phyloP scores from a whole-genome alignment of 2,113 vertebrate genomes.

The Rhinopomastus cyanomelas region DNA sequence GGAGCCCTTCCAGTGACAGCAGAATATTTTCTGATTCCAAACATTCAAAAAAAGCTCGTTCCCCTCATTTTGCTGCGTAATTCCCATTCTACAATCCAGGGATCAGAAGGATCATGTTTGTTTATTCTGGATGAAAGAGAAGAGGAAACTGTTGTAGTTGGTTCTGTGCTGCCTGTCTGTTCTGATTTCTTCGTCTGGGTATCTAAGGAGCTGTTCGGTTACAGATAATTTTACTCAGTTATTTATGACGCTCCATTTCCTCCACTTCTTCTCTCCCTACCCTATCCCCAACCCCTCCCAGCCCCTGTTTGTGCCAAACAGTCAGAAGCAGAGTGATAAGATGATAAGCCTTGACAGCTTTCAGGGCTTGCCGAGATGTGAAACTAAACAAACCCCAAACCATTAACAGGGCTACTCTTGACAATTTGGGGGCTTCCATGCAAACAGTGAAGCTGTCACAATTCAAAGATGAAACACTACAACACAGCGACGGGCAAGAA shows the following conservation, averaged over 20 bases:
- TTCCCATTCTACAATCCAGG: background rate
- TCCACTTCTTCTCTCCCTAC: background rate
- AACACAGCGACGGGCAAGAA: background rate
- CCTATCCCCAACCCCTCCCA: background rate
- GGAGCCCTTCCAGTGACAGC: background rate
- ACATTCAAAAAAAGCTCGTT: background rate
- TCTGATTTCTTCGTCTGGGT: background rate
- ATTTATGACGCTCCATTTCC: background rate
- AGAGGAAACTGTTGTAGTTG: background rate
- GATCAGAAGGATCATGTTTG: background rate
- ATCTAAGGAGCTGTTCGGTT: background rate
- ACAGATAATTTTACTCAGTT: background rate
- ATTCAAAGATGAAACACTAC: background rate
- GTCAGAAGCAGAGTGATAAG: background rate
- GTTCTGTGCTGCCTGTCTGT: background rate
- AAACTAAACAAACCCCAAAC: conserved; percentile 25
- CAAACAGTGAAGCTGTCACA: background rate
- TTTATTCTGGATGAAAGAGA: background rate
- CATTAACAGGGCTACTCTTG: background rate
- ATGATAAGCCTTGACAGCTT: background rate
- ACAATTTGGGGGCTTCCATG: background rate
- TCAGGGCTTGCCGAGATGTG: background rate
- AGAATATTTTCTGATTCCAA: background rate
- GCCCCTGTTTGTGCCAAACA: background rate
- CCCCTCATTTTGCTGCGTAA: accelerated